Base-by-base conservation (phyloP, 64 coral and sea anemone genomes). In the Actinia equina region DNA sequence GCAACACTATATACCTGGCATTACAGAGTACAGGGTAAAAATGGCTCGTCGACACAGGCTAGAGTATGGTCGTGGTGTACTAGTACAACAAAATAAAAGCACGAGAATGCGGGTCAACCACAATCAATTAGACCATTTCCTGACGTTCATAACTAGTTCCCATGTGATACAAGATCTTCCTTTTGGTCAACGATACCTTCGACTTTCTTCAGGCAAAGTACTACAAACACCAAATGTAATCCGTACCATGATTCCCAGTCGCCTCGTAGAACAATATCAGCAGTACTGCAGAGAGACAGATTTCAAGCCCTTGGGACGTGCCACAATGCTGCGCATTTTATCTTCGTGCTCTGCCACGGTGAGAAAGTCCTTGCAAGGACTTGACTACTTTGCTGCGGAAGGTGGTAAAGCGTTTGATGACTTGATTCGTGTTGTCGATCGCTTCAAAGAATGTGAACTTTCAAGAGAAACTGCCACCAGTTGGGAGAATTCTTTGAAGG, bases 181-280 rank as follows among this genome's bases (percentile, higher is more conserved):
- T 4, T 90, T 90, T 85, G 88, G 82, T 16, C 88, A 90, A 43
- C 49, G 45, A 27, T 90, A 90, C 54, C 88, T 90, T 25, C 63
- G 11, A 62, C 88, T 90, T 43, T 90, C 88, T 16, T 43, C 81
- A 52, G 82, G 88, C 14, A 44, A 84, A 78, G 83, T 90, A 43
- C 80, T 90, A 58, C 30, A 85, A 59, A 85, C 88, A 20, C 88
- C 82, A 57, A 90, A 85, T 77, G 88, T 90, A 51, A 90, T 90
- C 26, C 63, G 88, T 12, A 85, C 88, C 2, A 90, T 37, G 30
- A 37, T 0, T 37, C 30, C 30, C 30, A 37, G 30, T 37, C 30
- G 30, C 30, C 30, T 77, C n/a, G 23, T 77, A 76, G 60, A 71
- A 62, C 88, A 90, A 42, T 90, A 85, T 44, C 55, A 82, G 67